These are phyloP conservation scores for Mesaphorura yosii DNA, from an alignment of 1,140 invertebrate genomes.

Conservation along the genomic window DNA sequence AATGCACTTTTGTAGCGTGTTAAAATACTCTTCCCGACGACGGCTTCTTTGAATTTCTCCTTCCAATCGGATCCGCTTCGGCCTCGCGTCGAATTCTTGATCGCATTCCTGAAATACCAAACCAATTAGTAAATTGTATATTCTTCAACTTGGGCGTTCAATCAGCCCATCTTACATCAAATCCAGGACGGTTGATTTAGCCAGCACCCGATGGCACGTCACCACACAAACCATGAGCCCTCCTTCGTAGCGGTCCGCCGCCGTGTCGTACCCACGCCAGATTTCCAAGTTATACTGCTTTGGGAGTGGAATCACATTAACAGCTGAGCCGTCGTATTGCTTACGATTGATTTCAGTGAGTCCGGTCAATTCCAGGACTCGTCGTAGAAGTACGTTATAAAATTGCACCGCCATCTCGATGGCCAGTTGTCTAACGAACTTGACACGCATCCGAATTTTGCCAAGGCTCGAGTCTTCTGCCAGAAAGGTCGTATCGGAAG, in stretches of 20 bases:
- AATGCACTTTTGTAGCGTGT: conserved; percentile 91
- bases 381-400: no score
- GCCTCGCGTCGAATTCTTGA: neutral
- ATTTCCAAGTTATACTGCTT: no score
- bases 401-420: no score
- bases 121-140: neutral
- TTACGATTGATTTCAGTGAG: no score
- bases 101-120: neutral
- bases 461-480: no score
- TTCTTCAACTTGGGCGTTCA: neutral
- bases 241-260: conserved; percentile 68
- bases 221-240: conserved; percentile 77
- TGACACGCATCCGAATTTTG: no score
- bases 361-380: no score
- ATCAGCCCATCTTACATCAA: conserved; percentile 2
- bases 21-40: conserved; percentile 62
- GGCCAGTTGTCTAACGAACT: no score
- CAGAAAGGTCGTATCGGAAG: no score
- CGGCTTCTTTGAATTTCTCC: conserved; percentile 43
- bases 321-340: no score
- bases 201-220: conserved; percentile 56
- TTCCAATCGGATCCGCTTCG: neutral
- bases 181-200: conserved; percentile 39
- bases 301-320: no score
- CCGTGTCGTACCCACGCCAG: conserved; percentile 74